Conservation (phyloP, 2,888 invertebrate genomes). For the Rhingia campestris region DNA sequence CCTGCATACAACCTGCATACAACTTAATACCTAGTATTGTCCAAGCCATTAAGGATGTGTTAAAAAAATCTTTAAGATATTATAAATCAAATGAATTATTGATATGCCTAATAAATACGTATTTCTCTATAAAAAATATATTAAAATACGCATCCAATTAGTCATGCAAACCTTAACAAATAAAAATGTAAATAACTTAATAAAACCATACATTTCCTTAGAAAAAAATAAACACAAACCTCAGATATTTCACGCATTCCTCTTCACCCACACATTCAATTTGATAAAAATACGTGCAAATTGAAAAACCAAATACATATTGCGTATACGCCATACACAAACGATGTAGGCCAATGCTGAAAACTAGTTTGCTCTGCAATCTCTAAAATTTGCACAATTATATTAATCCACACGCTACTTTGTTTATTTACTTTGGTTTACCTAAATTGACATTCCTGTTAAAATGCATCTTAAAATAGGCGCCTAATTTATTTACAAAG, state of each 20-base stretch:
- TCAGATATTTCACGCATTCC: neutral
- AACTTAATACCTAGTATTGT: no score
- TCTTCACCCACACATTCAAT: neutral
- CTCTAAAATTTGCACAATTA: neutral
- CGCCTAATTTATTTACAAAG: neutral
- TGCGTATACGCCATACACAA: conserved; percentile 1
- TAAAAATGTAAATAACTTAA: no score
- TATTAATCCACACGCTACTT: neutral
- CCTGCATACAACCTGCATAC: no score
- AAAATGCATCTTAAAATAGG: neutral
- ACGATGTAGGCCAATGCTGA: neutral
- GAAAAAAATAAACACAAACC: neutral
- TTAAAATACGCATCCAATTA: no score
- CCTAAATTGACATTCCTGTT: neutral
- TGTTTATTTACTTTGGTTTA: neutral
- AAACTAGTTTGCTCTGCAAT: neutral
- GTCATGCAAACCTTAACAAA: no score
- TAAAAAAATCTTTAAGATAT: no score
- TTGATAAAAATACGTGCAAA: neutral
- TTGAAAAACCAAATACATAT: neutral
- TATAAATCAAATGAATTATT: no score
- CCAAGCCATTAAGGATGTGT: no score
- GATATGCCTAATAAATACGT: no score
- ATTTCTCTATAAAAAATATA: no score
- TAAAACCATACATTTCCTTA: neutral